Base-by-base conservation (phyloP, 23 tunicate genomes). In the Pegea sp. region DNA sequence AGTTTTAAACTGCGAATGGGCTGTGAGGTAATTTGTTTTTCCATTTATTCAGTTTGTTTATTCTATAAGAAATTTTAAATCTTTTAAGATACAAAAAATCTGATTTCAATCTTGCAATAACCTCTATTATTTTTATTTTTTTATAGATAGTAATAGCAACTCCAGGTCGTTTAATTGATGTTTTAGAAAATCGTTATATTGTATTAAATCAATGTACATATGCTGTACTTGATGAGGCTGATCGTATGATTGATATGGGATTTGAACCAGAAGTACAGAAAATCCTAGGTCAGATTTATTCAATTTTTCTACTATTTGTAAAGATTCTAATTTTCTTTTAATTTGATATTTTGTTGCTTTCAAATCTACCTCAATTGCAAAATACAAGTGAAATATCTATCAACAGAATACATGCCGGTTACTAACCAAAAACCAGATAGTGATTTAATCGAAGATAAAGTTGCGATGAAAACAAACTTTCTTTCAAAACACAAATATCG, bases 191-290 rank as follows among this genome's bases (percentile, higher is more conserved):
- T 65, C 59, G 90, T 31, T 89, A 89, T 61, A 65, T 89, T 24
- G 98, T 89, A 28, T 56, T 89, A n/a, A 69, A 75, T 27, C 98
- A 89, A 63, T 89, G 98, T 55, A 89, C 98, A 6, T 89, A 89
- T 46, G 79, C 77, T 22, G 98, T 89, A 5, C 61, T 89, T 55
- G 98, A 89, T 38, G 98, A 89, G 43, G 98, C 98, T 3, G 98
- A 89, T 63, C 55, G 98, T 34, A 89, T 89, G 98, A 89, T 89
- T 60, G 98, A 89, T 67, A 89, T 89, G 98, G 98, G 98, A 23
- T 89, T 89, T 61, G 98, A 89, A 59, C 90, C 90, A 0, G 90
- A 77, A 29, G 98, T 89, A 3, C 90, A 89, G 43, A 77, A 70
- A 48, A 89, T 89, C 34, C 53, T 89, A 4, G 86, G 84, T 69